Conservation (phyloP, 2,797 vertebrate species). For the Caiman crocodilus region DNA sequence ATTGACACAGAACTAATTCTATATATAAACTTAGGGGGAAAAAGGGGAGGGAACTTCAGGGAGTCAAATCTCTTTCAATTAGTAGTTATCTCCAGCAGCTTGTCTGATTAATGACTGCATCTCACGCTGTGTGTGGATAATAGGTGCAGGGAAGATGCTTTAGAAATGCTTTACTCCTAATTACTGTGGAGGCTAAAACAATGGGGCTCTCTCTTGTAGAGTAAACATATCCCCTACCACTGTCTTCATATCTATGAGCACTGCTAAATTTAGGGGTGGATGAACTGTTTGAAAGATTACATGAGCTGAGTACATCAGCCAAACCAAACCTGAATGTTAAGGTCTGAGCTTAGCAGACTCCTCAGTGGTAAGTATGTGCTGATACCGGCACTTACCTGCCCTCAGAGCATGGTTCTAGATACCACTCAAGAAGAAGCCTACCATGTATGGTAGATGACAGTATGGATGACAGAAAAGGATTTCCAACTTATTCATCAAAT, state of each 20-base stretch:
- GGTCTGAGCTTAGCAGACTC: neutral
- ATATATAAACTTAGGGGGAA: neutral
- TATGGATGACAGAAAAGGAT: neutral
- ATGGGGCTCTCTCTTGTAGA: constrained; percentile 21
- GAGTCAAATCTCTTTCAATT: constrained; percentile 29
- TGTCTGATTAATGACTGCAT: constrained; percentile 55
- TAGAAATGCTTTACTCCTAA: constrained; percentile 15
- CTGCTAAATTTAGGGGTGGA: neutral
- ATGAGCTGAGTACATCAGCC: neutral
- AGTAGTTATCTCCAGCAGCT: constrained; percentile 50
- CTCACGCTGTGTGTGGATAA: constrained; percentile 31
- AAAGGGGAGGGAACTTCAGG: neutral
- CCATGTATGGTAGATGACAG: neutral
- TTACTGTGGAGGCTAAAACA: constrained; percentile 11
- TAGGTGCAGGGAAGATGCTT: constrained; percentile 45
- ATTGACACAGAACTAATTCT: neutral
- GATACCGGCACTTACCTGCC: neutral
- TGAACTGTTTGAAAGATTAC: neutral
- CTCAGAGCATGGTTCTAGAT: neutral
- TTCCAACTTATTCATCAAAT: accelerated
- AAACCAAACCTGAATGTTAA: neutral
- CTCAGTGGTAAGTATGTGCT: neutral
- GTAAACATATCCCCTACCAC: neutral
- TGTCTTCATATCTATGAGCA: neutral
- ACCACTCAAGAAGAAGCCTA: neutral